Conservation (phyloP, 2,888 invertebrate genomes). For the Thyatira batis region DNA sequence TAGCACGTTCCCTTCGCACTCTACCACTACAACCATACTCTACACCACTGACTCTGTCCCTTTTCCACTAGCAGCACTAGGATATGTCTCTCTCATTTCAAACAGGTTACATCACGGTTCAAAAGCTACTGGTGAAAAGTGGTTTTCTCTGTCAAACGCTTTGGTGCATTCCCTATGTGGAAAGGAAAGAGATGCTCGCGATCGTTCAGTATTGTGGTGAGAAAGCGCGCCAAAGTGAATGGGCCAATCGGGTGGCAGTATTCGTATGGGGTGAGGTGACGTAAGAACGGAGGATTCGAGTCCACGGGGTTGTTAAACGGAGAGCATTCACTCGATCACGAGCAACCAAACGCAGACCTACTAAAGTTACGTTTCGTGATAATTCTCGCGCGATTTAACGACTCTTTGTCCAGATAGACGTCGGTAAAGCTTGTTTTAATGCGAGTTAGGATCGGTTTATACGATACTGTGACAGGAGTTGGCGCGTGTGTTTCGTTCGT, state of each 20-base stretch:
- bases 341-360: constrained; percentile 63
- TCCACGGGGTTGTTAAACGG: constrained; percentile 75
- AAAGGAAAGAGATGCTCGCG: constrained; percentile 48
- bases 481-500: constrained; percentile 73
- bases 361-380: constrained; percentile 56
- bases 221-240: constrained; percentile 80
- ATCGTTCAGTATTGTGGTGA: constrained; percentile 48
- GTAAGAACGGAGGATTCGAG: constrained; percentile 64
- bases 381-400: constrained; percentile 57
- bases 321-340: constrained; percentile 74
- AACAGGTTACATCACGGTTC: constrained; percentile 74
- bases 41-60: constrained; percentile 55
- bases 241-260: constrained; percentile 52
- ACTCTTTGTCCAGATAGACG: constrained; percentile 73
- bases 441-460: constrained; percentile 59
- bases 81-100: constrained; percentile 51
- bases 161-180: constrained; percentile 37
- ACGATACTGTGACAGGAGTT: constrained; percentile 59
- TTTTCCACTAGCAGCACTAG: constrained; percentile 35
- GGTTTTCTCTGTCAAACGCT: constrained; percentile 57
- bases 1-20: constrained; percentile 81
- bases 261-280: constrained; percentile 79
- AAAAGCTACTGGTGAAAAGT: constrained; percentile 47
- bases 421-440: constrained; percentile 64
- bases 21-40: constrained; percentile 73